Base-by-base conservation (phyloP, 2,888 invertebrate species). In the Melieria crassipennis region DNA sequence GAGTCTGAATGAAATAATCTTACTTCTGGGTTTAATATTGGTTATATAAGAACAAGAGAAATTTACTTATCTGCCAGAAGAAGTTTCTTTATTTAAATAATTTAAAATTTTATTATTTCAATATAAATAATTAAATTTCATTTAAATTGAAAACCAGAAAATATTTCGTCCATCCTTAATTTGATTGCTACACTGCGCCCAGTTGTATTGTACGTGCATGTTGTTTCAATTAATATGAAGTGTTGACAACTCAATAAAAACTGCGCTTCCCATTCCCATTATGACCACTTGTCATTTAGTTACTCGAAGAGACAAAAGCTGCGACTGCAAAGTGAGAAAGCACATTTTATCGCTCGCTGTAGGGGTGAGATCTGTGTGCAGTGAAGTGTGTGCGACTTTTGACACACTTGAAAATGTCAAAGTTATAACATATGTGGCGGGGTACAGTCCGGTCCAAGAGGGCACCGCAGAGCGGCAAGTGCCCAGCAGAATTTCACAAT, bases 351-450 rank as follows among this genome's bases (percentile, higher is more conserved):
- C 52, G 13, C 52, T n/a, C 13, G 52, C 13, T n/a, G 13, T 52
- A 52, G 52, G 52, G n/a, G 52, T 52, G 58, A 50, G 30, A 4
- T 52, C 55, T 46, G 48, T 48, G 55, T 57, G 52, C 52, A 13
- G n/a, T 57, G n/a, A 16, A 61, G 30, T 13, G 52, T 46, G 61
- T 52, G 52, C 47, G 69, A 69, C 42, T 62, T 69, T 62, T 69
- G 46, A 69, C 50, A 73, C 77, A 76, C 75, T 75, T 76, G 75
- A 74, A 75, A 72, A 73, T 76, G 75, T 75, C 75, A 75, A 75
- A 76, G 72, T 75, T 74, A 75, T 75, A n/a, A n/a, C n/a, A n/a
- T 75, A 74, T 72, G 69, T 72, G 73, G 73, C 43, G 11, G 30
- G 16, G 30, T 30, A 30, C 30, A 30, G 30, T 30, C 30, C 30